Conservation (phyloP, 2,113 vertebrate species). For the Apaloderma vittatum region DNA sequence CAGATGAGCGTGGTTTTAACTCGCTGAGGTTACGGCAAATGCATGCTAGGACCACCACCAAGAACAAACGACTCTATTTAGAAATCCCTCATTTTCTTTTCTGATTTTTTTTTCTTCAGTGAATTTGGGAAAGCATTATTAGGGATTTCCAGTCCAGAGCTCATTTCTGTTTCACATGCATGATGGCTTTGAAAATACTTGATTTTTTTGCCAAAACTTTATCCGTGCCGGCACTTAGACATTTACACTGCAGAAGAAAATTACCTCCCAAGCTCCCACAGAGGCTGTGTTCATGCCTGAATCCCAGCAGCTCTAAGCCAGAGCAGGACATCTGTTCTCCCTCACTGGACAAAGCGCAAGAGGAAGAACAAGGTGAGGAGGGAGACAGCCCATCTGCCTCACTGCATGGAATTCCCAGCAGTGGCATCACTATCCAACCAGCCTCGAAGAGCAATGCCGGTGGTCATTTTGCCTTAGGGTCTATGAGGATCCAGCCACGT, state of each 20-base stretch:
- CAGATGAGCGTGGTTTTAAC: neutral
- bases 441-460: neutral
- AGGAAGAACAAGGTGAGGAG: neutral
- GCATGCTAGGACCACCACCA: neutral
- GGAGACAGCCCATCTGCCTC: neutral
- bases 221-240: neutral
- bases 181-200: neutral
- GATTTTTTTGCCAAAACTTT: neutral
- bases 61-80: neutral
- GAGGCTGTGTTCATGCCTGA: neutral
- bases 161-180: neutral
- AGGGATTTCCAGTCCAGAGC: neutral
- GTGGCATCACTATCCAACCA: neutral
- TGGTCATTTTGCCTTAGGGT: neutral
- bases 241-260: neutral
- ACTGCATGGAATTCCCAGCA: neutral
- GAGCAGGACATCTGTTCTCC: neutral
- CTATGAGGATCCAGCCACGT: neutral
- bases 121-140: neutral
- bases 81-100: neutral
- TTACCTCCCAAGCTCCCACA: neutral
- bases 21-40: neutral
- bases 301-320: neutral
- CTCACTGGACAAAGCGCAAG: neutral
- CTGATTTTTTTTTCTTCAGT: neutral